These are phyloP conservation scores for Xenentodon cancila DNA, from an alignment of 2,797 vertebrate species.

Conservation along the genomic window DNA sequence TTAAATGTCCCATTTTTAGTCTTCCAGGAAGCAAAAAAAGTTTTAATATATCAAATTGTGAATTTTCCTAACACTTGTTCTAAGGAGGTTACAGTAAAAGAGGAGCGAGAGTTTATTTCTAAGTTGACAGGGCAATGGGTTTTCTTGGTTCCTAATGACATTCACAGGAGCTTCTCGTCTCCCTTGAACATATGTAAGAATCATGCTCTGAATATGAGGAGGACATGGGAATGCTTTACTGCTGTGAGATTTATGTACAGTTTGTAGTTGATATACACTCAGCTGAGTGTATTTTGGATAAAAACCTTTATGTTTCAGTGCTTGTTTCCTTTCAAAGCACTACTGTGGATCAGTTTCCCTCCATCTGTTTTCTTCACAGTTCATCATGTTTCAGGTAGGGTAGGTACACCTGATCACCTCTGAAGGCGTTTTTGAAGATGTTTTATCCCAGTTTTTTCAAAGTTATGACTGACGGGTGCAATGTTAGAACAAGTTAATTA, in stretches of 20 bases:
- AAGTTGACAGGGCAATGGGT: no score
- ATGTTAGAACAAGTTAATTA: conserved; percentile 14
- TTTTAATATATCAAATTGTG: no score
- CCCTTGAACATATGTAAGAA: not conserved
- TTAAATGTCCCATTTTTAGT: no score
- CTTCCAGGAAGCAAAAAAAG: no score
- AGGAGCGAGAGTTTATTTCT: no score
- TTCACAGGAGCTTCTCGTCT: conserved; percentile 1
- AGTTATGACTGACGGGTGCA: not conserved
- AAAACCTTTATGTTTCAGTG: conserved; percentile 11
- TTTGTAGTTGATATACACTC: conserved; percentile 6
- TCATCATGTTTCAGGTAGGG: conserved; percentile 16
- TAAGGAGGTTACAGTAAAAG: no score
- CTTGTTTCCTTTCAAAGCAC: conserved; percentile 10
- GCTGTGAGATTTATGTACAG: conserved; percentile 15
- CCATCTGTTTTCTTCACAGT: conserved; percentile 36
- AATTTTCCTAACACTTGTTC: no score
- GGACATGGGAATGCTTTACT: conserved; percentile 17
- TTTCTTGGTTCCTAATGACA: not conserved
- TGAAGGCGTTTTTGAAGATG: not conserved
- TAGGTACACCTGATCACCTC: conserved; percentile 13
- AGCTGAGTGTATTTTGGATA: not conserved
- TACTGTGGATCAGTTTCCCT: conserved; percentile 20
- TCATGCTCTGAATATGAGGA: conserved; percentile 1
- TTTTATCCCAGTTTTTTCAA: not conserved